Conservation (phyloP, 2,888 invertebrate species). For the Busseola fusca region DNA sequence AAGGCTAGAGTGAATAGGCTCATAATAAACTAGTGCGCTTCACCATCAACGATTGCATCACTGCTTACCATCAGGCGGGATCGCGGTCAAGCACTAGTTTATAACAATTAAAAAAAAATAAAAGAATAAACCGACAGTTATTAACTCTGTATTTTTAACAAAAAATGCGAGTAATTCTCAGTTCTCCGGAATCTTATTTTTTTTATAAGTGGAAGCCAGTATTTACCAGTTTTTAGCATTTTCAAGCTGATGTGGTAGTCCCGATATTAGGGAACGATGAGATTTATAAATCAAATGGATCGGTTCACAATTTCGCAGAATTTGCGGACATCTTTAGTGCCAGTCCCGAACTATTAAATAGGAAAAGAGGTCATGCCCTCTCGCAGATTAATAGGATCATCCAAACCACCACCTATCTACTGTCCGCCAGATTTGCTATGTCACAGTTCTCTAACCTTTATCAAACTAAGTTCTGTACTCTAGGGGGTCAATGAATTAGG, state of each 20-base stretch:
- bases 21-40: no score
- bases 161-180: background rate
- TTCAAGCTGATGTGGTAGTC: background rate
- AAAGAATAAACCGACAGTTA: no score
- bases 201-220: background rate
- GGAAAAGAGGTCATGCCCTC: conserved; percentile 12
- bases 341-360: conserved; percentile 13
- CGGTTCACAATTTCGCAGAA: background rate
- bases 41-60: no score
- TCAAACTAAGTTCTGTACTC: conserved; percentile 37
- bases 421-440: conserved; percentile 23
- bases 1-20: no score
- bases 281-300: background rate
- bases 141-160: no score
- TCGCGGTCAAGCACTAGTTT: no score
- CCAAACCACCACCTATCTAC: conserved; percentile 11
- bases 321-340: background rate
- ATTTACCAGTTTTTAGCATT: background rate
- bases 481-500: conserved; percentile 36
- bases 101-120: no score
- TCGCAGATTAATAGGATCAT: conserved; percentile 22
- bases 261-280: background rate
- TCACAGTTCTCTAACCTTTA: conserved; percentile 32
- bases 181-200: background rate
- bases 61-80: no score